Conservation (phyloP, 2,113 vertebrate genomes). For the Pangasianodon hypophthalmus region DNA sequence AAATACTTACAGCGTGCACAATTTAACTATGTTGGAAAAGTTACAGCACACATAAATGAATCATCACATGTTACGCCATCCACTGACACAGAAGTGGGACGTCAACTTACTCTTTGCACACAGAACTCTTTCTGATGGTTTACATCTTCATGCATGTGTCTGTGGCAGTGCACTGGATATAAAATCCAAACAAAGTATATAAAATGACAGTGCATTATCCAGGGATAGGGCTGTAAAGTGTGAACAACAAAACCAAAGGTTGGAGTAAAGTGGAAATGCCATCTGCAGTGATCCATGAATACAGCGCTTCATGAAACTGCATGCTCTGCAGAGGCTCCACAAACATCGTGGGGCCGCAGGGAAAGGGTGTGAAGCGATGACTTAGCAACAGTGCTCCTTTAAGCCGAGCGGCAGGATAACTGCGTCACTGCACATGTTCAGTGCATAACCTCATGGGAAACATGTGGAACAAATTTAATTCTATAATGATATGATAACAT, state of each 20-base stretch:
- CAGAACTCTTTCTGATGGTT: not conserved
- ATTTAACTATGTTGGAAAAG: not conserved
- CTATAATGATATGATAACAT: not conserved
- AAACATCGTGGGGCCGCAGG: conserved; percentile 25
- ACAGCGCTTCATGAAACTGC: not conserved
- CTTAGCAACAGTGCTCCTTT: conserved; percentile 15
- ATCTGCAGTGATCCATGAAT: conserved; percentile 18
- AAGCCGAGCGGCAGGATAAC: not conserved
- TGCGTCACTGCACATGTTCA: not conserved
- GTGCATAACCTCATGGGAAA: not conserved
- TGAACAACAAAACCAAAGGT: conserved; percentile 37
- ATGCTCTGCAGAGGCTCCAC: conserved; percentile 30
- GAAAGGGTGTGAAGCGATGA: conserved; percentile 11
- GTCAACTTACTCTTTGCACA: not conserved
- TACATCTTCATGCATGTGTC: not conserved
- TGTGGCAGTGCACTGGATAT: not conserved
- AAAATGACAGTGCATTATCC: not conserved
- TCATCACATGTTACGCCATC: not conserved
- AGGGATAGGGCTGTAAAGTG: not conserved
- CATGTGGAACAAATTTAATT: not conserved
- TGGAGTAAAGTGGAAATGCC: not conserved
- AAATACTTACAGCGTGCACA: not conserved
- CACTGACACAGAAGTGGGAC: not conserved
- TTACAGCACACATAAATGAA: not conserved
- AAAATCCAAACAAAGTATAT: not conserved